Evolutionary conservation across 2,113 vertebrate species (phyloP).

Genomic region (Australoheros scitulus): DNA sequence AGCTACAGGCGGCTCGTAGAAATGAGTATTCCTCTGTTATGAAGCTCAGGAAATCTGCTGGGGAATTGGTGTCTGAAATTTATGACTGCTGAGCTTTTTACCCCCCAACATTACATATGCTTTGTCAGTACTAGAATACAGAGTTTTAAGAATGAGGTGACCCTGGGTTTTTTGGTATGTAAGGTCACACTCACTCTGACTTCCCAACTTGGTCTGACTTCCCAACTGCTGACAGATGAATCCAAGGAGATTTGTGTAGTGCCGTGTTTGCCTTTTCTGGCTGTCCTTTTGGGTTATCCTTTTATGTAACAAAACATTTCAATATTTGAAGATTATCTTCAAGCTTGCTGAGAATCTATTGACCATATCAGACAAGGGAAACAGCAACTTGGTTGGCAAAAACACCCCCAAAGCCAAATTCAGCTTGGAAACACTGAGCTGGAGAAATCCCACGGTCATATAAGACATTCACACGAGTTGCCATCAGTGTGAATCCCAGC

Average conservation of each 20-base stretch:
- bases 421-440: constrained; percentile 19
- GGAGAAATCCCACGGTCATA: constrained; percentile 57
- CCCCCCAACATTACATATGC: constrained; percentile 21
- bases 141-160: constrained; percentile 40
- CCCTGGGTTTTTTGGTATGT: background rate
- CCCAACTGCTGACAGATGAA: constrained; percentile 29
- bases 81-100: constrained; percentile 26
- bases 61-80: constrained; percentile 45
- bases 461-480: constrained; percentile 48
- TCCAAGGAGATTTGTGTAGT: constrained; percentile 32
- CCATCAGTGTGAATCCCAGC: constrained; percentile 58
- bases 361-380: constrained; percentile 25
- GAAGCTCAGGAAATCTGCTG: constrained; percentile 52
- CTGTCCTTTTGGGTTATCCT: background rate
- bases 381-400: background rate
- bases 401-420: constrained; percentile 26
- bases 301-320: constrained; percentile 19
- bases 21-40: constrained; percentile 58
- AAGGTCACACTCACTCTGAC: constrained; percentile 34
- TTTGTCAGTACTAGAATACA: constrained; percentile 36
- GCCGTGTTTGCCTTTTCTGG: background rate
- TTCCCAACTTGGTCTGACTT: background rate
- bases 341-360: constrained; percentile 25
- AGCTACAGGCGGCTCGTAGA: constrained; percentile 55
- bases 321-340: constrained; percentile 29